phyloP scores from a whole-genome alignment of 2,113 vertebrate genomes.

The Lamprotornis superbus region DNA sequence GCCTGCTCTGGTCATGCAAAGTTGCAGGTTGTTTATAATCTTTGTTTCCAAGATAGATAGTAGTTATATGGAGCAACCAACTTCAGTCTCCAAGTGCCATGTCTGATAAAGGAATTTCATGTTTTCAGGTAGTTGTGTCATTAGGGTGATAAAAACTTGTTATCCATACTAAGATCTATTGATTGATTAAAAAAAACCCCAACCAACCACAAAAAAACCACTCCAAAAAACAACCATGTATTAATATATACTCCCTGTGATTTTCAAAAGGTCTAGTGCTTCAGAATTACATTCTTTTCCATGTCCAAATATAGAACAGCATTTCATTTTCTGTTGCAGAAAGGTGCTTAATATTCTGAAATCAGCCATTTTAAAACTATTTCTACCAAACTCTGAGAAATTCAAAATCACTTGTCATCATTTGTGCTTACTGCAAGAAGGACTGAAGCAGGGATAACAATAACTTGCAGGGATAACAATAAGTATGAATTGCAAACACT shows the following conservation, averaged over 20 bases:
- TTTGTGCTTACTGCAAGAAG: background rate
- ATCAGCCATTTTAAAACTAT: background rate
- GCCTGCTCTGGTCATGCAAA: background rate
- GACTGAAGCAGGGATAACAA: background rate
- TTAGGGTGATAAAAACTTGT: background rate
- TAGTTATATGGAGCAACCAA: background rate
- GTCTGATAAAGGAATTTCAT: background rate
- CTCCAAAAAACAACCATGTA: background rate
- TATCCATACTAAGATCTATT: background rate
- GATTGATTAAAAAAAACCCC: background rate
- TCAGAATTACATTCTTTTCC: background rate
- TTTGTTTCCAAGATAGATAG: background rate
- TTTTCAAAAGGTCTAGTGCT: background rate
- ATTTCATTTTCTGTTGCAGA: background rate
- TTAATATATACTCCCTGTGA: background rate
- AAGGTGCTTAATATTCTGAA: background rate
- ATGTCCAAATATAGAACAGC: background rate
- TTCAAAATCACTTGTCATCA: background rate
- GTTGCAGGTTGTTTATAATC: background rate
- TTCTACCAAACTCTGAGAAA: background rate
- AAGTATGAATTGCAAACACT: background rate
- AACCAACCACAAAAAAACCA: background rate
- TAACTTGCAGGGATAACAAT: background rate
- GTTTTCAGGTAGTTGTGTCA: background rate
- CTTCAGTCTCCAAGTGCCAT: background rate